These are phyloP conservation scores for Scaptomyza reducta DNA, from an alignment of 2,888 invertebrate species.

Conservation along the genomic window DNA sequence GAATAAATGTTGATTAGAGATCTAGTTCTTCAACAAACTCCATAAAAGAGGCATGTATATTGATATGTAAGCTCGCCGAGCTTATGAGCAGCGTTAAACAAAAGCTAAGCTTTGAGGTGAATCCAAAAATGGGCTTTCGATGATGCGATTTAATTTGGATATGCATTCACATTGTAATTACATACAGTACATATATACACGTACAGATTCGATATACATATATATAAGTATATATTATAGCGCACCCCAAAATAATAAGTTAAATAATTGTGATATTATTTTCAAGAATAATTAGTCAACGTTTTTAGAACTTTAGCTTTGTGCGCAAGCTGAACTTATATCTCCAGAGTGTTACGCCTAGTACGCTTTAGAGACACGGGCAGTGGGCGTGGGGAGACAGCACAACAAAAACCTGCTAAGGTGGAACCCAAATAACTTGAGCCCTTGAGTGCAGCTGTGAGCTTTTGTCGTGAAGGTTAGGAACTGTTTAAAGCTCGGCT, in stretches of 20 bases:
- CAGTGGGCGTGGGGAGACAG: conserved; percentile 19
- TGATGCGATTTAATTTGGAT: conserved; percentile 21
- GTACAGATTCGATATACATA: conserved; percentile 34
- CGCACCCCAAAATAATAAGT: conserved; percentile 32
- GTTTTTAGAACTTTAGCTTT: conserved; percentile 21
- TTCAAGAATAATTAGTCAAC: conserved; percentile 27
- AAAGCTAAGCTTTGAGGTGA: conserved; percentile 70
- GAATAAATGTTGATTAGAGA: conserved; percentile 27
- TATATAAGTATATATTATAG: conserved; percentile 20
- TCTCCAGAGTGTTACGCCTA: conserved; percentile 15
- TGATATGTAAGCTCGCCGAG: conserved; percentile 14
- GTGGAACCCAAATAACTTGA: conserved; percentile 22
- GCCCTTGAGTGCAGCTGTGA: conserved; percentile 60
- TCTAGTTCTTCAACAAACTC: conserved; percentile 6
- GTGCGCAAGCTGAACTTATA: conserved; percentile 38
- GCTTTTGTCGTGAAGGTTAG: conserved; percentile 41
- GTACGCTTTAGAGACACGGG: conserved; percentile 6
- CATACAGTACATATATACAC: conserved; percentile 75
- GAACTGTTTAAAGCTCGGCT: conserved; percentile 35
- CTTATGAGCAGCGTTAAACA: conserved; percentile 57
- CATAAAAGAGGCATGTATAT: conserved; percentile 6
- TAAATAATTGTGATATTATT: conserved; percentile 11
- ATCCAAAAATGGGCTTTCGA: conserved; percentile 25
- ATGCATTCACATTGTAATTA: conserved; percentile 56
- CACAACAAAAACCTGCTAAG: conserved; percentile 49